These are phyloP conservation scores for Acleris laterana DNA, from an alignment of 2,888 invertebrate genomes.

Conservation along the genomic window DNA sequence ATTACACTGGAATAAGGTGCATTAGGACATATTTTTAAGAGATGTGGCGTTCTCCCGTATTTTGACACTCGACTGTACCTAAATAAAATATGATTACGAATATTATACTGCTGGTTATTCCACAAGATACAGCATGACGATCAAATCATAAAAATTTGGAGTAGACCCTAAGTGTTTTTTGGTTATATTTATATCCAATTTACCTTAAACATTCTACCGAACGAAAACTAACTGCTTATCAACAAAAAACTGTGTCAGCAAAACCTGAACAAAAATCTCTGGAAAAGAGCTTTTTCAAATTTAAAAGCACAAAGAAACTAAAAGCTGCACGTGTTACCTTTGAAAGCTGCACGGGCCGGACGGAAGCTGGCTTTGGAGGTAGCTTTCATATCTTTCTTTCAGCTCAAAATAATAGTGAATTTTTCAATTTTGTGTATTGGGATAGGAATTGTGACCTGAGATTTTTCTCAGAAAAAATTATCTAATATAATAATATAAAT, in stretches of 20 bases:
- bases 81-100: too few species aligned
- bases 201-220: too few species aligned
- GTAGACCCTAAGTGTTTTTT: too few species aligned
- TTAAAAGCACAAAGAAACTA: conserved; percentile 38
- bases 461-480: not conserved
- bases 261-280: conserved; percentile 13
- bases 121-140: too few species aligned
- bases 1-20: too few species aligned
- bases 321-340: conserved; percentile 36
- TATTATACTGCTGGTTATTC: too few species aligned
- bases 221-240: conserved; percentile 1
- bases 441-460: not conserved
- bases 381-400: conserved; percentile 37
- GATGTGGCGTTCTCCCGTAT: too few species aligned
- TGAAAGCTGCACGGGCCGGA: conserved; percentile 13
- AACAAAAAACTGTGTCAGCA: conserved; percentile 19
- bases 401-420: conserved; percentile 30
- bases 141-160: too few species aligned
- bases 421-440: conserved; percentile 15
- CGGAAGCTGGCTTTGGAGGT: conserved; percentile 34
- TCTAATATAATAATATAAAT: too few species aligned
- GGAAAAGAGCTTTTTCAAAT: conserved; percentile 32
- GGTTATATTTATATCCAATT: too few species aligned
- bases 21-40: too few species aligned
- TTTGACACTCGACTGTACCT: too few species aligned